These are phyloP conservation scores for Euphysa ruthae DNA, from an alignment of 30 jellyfish, hydroid and myxozoan genomes.

Conservation along the genomic window DNA sequence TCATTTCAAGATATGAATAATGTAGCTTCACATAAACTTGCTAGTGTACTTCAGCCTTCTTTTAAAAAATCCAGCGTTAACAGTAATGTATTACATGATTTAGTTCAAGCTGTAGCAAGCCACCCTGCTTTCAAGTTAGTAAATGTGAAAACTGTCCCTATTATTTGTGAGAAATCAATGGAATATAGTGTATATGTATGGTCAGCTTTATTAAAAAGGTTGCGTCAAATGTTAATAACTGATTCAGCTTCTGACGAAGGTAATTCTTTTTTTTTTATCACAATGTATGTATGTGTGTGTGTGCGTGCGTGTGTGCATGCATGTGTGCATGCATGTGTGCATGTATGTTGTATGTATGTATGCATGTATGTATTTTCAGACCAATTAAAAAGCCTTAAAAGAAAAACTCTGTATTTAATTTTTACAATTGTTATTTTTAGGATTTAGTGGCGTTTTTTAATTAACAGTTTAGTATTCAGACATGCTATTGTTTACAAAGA, in stretches of 20 bases:
- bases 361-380: no score
- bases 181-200: constrained; percentile 75
- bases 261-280: no score
- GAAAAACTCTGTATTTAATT: no score
- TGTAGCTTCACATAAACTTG: constrained; percentile 63
- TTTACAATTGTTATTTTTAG: no score
- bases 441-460: no score
- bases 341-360: no score
- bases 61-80: not conserved
- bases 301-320: no score
- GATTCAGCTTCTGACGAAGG: constrained; percentile 72
- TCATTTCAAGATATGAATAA: constrained; percentile 59
- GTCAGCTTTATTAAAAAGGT: constrained; percentile 78
- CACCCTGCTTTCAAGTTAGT: constrained; percentile 75
- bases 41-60: constrained; percentile 88
- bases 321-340: no score
- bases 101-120: constrained; percentile 38
- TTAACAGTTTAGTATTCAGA: no score
- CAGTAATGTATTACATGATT: not conserved
- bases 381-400: no score
- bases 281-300: no score
- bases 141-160: constrained; percentile 61
- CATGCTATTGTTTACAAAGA: no score
- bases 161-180: constrained; percentile 57
- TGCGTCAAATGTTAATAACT: constrained; percentile 85